phyloP scores from a whole-genome alignment of 2,888 invertebrate genomes.

The Thelaira solivaga region DNA sequence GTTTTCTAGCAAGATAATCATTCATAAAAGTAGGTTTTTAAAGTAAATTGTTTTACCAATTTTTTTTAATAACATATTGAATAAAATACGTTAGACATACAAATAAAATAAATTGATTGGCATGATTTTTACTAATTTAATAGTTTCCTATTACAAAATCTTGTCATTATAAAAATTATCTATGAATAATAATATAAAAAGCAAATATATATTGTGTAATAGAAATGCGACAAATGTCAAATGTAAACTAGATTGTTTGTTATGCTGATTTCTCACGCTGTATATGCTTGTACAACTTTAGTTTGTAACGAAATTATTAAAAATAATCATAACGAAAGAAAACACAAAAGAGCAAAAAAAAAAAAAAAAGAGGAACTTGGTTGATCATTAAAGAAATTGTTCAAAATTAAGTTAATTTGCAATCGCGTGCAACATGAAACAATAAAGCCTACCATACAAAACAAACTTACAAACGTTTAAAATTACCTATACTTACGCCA shows the following conservation, averaged over 20 bases:
- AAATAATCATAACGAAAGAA: constrained; percentile 19
- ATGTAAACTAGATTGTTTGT: constrained; percentile 48
- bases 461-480: neutral
- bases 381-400: constrained; percentile 56
- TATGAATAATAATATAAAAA: constrained; percentile 31
- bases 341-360: constrained; percentile 19
- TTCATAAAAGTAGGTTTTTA: too few species aligned
- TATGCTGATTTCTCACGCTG: constrained; percentile 58
- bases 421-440: constrained; percentile 66
- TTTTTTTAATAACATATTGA: neutral
- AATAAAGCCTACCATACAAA: constrained; percentile 50
- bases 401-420: constrained; percentile 66
- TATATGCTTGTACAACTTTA: constrained; percentile 15
- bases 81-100: neutral
- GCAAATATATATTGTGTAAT: constrained; percentile 12
- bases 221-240: constrained; percentile 50
- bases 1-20: too few species aligned
- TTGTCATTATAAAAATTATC: constrained; percentile 24
- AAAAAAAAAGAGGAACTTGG: constrained; percentile 23
- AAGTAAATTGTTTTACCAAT: too few species aligned
- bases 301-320: neutral
- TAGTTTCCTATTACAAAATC: constrained; percentile 18
- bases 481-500: too few species aligned
- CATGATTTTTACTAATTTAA: constrained; percentile 22
- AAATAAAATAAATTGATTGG: constrained; percentile 22